phyloP scores from a whole-genome alignment of 2,888 invertebrate species.

The Drosophila suboccidentalis region DNA sequence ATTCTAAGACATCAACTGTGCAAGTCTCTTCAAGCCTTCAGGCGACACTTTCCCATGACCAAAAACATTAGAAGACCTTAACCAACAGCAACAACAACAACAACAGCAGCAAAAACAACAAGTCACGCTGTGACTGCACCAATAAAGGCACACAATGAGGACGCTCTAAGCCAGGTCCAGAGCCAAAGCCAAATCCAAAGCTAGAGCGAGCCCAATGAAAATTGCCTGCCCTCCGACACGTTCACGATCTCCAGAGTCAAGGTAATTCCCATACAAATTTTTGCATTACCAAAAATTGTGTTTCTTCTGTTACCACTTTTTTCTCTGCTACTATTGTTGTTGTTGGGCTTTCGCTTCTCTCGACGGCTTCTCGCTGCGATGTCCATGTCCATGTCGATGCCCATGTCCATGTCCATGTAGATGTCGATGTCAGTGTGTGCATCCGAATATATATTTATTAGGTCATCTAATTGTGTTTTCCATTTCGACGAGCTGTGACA shows the following conservation, averaged over 20 bases:
- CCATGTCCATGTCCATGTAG: conserved; percentile 3
- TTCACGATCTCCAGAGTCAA: conserved; percentile 66
- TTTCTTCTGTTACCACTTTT: conserved; percentile 42
- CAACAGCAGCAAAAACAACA: conserved; percentile 8
- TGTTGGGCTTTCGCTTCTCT: conserved; percentile 51
- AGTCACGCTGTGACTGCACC: conserved; percentile 75
- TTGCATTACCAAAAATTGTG: conserved; percentile 68
- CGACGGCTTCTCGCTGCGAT: conserved; percentile 17
- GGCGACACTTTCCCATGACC: conserved; percentile 76
- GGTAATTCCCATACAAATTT: conserved; percentile 76
- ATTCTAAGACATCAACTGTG: conserved; percentile 53
- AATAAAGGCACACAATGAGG: conserved; percentile 65
- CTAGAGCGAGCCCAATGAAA: conserved; percentile 34
- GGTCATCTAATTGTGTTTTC: conserved; percentile 83
- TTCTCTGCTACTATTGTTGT: conserved; percentile 36
- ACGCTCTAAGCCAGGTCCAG: conserved; percentile 29
- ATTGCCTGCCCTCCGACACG: conserved; percentile 56
- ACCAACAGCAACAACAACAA: conserved; percentile 29
- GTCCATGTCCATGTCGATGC: conserved; percentile 9
- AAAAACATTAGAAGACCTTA: conserved; percentile 64
- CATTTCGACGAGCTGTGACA: conserved; percentile 67
- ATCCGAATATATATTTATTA: conserved; percentile 79
- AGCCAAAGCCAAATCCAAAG: conserved; percentile 14
- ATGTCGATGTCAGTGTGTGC: conserved; percentile 28
- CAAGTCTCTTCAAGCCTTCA: conserved; percentile 27